Evolutionary conservation across 1,140 invertebrate species (phyloP).

Genomic region (Vanessa tameamea): DNA sequence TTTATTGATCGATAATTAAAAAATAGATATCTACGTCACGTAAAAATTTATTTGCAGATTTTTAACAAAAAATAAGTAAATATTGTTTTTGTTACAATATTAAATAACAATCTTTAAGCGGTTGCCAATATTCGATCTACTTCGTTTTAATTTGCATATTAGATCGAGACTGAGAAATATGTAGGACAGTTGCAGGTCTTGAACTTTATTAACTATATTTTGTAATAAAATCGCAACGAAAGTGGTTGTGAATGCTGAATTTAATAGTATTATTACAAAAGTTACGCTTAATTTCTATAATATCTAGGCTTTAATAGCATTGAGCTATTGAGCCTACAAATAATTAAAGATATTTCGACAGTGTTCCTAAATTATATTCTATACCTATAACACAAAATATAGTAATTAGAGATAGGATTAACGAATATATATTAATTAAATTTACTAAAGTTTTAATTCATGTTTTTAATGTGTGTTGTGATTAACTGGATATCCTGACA

Average conservation of each 20-base stretch:
- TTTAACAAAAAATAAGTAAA: too few relatives aligned
- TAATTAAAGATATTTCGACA: too few relatives aligned
- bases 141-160: constrained; percentile 25
- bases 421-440: too few relatives aligned
- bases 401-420: not conserved
- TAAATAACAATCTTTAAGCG: not conserved
- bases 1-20: too few relatives aligned
- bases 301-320: not conserved
- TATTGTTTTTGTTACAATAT: not conserved
- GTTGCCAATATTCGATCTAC: constrained; percentile 21
- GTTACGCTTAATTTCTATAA: not conserved
- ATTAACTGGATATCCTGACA: too few relatives aligned
- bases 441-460: too few relatives aligned
- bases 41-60: too few relatives aligned
- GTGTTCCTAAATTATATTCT: not conserved
- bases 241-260: constrained; percentile 17
- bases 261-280: constrained; percentile 6
- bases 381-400: not conserved
- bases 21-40: too few relatives aligned
- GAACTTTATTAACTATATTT: constrained; percentile 32
- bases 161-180: constrained; percentile 24
- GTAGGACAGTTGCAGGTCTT: constrained; percentile 30
- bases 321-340: not conserved
- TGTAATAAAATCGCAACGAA: constrained; percentile 28
- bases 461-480: too few relatives aligned